Conservation (phyloP, 2,888 invertebrate species). For the Mellilla xanthometata region DNA sequence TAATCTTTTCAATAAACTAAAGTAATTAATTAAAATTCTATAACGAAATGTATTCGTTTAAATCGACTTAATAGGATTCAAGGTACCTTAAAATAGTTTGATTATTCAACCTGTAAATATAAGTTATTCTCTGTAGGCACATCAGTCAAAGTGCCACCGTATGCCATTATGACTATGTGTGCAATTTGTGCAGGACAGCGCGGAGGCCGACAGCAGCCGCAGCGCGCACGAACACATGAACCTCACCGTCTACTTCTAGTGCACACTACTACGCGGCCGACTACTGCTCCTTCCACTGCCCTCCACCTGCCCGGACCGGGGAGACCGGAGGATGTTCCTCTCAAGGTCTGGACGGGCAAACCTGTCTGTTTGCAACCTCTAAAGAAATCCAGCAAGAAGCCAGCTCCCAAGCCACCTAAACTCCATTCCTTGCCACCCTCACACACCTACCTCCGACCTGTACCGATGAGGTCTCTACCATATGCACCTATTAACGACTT, state of each 20-base stretch:
- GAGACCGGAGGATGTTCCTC: too few species aligned
- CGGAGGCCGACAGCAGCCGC: slow-evolving; percentile 58
- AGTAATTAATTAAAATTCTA: too few species aligned
- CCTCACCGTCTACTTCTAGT: slow-evolving; percentile 87
- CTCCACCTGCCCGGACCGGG: too few species aligned
- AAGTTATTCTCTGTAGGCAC: too few species aligned
- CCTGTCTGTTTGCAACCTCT: not conserved
- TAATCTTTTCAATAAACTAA: too few species aligned
- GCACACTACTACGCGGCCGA: not conserved
- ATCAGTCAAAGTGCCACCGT: too few species aligned
- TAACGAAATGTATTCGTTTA: too few species aligned
- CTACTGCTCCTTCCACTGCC: not conserved
- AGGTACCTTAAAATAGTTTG: too few species aligned
- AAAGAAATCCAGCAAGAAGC: slow-evolving; percentile 6
- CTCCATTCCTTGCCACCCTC: not conserved
- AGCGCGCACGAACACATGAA: slow-evolving; percentile 83
- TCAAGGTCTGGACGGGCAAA: not conserved
- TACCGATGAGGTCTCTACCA: slow-evolving; percentile 4
- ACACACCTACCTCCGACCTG: not conserved
- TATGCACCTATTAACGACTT: not conserved
- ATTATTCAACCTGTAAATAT: too few species aligned
- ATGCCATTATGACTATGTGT: slow-evolving; percentile 7
- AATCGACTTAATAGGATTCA: too few species aligned
- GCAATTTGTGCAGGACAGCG: slow-evolving; percentile 56
- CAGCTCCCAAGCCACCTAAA: not conserved